phyloP scores from a whole-genome alignment of 2,113 vertebrate species.

The Hydropotes inermis region DNA sequence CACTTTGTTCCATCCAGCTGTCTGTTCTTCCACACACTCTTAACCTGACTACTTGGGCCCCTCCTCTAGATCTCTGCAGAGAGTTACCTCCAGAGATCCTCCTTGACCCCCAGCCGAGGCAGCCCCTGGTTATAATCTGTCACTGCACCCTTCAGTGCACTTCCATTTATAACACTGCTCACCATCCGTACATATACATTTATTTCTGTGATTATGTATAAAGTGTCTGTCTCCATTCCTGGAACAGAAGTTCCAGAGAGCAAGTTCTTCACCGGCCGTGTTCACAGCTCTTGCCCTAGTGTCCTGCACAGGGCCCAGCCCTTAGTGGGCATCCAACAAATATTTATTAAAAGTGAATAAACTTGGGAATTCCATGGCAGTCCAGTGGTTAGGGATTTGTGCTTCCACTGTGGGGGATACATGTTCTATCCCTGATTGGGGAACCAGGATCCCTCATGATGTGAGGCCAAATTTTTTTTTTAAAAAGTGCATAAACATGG shows the following conservation, averaged over 20 bases:
- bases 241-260: background rate
- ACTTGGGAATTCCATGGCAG: background rate
- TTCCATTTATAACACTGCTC: background rate
- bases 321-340: background rate
- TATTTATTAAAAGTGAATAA: background rate
- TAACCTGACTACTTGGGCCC: background rate
- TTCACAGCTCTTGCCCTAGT: background rate
- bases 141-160: background rate
- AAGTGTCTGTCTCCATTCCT: background rate
- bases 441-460: background rate
- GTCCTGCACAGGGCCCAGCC: background rate
- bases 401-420: background rate
- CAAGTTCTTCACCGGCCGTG: background rate
- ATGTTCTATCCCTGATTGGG: background rate
- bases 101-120: background rate
- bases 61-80: background rate
- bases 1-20: background rate
- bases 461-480: background rate
- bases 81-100: background rate
- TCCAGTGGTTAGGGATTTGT: background rate
- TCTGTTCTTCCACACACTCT: background rate
- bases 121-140: background rate
- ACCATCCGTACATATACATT: background rate
- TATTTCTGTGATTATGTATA: background rate
- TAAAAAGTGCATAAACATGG: background rate